Percentiles rank a stretch among this genome's conserved stretches.
phyloP scores from a whole-genome alignment of 2,113 vertebrate genomes.

The Cephalopterus ornatus region DNA sequence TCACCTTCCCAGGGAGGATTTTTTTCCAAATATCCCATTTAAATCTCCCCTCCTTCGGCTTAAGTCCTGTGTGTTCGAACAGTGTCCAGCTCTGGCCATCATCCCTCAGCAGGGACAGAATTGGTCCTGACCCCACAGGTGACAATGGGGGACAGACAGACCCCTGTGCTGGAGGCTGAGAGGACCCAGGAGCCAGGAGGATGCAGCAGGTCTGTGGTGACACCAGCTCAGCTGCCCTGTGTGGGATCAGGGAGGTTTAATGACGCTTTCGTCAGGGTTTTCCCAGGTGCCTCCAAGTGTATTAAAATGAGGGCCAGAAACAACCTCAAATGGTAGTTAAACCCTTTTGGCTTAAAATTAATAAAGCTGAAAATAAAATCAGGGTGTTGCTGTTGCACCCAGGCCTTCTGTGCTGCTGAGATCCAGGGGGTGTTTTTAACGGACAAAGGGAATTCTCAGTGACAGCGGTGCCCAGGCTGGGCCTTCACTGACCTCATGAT shows the following conservation, averaged over 20 bases:
- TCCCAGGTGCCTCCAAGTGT: not conserved
- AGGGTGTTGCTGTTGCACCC: not conserved
- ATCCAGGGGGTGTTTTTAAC: rapidly evolving
- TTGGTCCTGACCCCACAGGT: not conserved
- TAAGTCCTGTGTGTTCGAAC: not conserved
- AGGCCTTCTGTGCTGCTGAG: not conserved
- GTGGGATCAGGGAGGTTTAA: not conserved
- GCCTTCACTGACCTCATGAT: not conserved
- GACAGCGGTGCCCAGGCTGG: rapidly evolving
- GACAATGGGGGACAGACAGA: rapidly evolving
- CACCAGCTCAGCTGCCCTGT: not conserved
- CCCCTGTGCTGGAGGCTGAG: rapidly evolving
- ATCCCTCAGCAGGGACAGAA: not conserved
- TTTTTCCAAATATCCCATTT: rapidly evolving
- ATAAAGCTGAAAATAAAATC: not conserved
- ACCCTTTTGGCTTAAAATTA: not conserved
- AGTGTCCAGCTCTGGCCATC: rapidly evolving
- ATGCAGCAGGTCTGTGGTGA: not conserved
- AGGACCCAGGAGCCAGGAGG: rapidly evolving
- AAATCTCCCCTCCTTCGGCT: not conserved
- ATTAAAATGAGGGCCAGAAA: not conserved
- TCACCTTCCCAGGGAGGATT: rapidly evolving
- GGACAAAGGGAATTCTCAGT: not conserved
- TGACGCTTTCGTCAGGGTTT: rapidly evolving
- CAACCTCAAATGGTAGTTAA: not conserved